Evolutionary conservation across 2,797 vertebrate species (phyloP).

Genomic region (Neopelma chrysocephalum): DNA sequence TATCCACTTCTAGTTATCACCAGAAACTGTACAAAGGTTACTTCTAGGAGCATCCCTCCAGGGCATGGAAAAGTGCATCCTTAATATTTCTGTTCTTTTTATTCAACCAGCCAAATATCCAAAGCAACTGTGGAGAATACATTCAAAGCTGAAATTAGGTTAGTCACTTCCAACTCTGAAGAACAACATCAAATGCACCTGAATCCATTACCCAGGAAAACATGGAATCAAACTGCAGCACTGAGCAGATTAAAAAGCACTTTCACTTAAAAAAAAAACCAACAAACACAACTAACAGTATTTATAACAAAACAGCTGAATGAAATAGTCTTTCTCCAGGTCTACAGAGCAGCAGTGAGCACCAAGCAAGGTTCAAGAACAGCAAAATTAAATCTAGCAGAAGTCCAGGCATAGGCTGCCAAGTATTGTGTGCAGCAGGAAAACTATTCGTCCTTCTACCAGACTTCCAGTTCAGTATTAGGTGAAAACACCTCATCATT

Average conservation of each 20-base stretch:
- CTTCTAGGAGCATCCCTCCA: neutral
- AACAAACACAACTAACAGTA: neutral
- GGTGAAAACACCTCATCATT: neutral
- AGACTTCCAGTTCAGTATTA: neutral
- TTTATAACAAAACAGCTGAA: neutral
- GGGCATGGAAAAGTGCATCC: neutral
- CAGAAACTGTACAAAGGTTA: neutral
- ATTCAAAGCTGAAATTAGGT: neutral
- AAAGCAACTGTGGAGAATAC: neutral
- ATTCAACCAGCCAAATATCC: neutral
- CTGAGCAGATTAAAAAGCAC: neutral
- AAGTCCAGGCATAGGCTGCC: neutral
- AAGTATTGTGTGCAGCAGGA: neutral
- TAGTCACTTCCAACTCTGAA: neutral
- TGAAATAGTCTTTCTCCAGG: neutral
- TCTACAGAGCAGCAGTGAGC: neutral
- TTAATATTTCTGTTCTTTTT: neutral
- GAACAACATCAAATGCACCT: neutral
- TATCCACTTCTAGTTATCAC: neutral
- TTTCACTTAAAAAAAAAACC: neutral
- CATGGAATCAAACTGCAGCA: neutral
- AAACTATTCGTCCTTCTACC: neutral
- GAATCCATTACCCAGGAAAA: neutral
- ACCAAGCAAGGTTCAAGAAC: neutral
- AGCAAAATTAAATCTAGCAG: neutral